Percentiles rank a stretch among this genome's conserved stretches.
These are phyloP conservation scores for Nyctibius grandis DNA, from an alignment of 2,797 vertebrate species.

Conservation along the genomic window DNA sequence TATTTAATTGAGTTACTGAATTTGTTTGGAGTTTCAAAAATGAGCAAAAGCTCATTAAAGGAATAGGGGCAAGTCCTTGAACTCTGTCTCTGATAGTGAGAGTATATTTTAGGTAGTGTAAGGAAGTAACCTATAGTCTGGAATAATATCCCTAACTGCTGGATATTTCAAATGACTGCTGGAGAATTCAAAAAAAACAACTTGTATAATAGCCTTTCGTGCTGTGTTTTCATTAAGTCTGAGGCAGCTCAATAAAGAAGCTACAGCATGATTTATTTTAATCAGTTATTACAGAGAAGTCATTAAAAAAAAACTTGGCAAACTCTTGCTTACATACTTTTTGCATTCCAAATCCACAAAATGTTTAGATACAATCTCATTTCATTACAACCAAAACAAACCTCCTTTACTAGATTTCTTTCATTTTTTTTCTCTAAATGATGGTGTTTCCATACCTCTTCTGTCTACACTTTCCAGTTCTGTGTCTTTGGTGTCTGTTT, in stretches of 20 bases:
- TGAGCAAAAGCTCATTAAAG: neutral
- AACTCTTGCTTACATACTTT: neutral
- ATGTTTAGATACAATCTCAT: conserved; percentile 35
- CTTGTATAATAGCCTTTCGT: neutral
- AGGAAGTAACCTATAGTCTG: neutral
- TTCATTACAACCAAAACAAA: conserved; percentile 21
- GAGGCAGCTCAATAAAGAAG: conserved; percentile 20
- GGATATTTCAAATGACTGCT: no score
- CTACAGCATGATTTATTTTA: conserved; percentile 31
- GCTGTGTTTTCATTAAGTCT: conserved; percentile 29
- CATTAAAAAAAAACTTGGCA: neutral
- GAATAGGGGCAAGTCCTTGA: neutral
- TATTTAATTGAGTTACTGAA: neutral
- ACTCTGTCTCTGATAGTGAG: neutral
- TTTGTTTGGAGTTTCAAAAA: conserved; percentile 7
- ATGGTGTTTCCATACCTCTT: neutral
- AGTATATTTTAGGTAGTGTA: neutral
- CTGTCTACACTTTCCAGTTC: neutral
- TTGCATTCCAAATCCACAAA: conserved; percentile 40
- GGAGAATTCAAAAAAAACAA: neutral
- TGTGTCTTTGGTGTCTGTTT: neutral
- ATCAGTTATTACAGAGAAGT: conserved; percentile 28
- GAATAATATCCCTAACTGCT: neutral
- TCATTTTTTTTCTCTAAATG: neutral
- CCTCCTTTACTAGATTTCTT: neutral